Evolutionary conservation across 2,113 vertebrate genomes (phyloP), one percentile per base, ranked within the genome.

Genomic region (Myotis lucifugus): DNA sequence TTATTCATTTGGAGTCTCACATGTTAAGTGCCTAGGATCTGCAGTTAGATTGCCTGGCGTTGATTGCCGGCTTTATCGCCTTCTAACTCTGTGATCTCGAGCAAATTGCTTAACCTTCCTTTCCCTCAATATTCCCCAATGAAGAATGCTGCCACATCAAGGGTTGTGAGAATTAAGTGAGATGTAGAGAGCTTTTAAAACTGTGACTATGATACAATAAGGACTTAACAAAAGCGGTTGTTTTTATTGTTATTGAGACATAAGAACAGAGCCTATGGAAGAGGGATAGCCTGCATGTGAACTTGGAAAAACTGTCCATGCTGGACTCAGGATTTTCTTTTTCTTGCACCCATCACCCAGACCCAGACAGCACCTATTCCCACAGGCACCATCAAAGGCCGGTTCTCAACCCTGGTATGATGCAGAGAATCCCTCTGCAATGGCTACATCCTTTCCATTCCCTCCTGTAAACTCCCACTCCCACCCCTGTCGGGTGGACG

Each of bases 401-500:
- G 6, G 2, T 61, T 29, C 50, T 52, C 50, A 17, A 21, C 15
- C 15, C 25, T 48, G 52, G 8, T 0, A 2, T 21, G 64, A 69
- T 56, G 52, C 70, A 46, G 9, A 3, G 8, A 34, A 83, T 18
- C 3, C 1, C 69, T 84, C 15, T n/a, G 42, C 15, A 42, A 37
- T 5, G 17, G 42, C 27, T 29, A 14, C 13, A 42, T 59, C 6
- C 77, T 88, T 78, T 88, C 76, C 3, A 8, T n/a, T 21, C 34
- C 59, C 48, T 67, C n/a, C 89, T 42, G 79, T 67, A 91, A 91
- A 52, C 70, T 92, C 56, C 74, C 0, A 2, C 86, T 17, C 69
- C 0, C 84, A 61, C 96, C 91, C 32, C 64, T 40, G 79, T 0
- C 64, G 94, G 87, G 87, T 85, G 86, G 84, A 90, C 81, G 37